phyloP scores from a whole-genome alignment of 2,113 vertebrate species.

The Glaucomys volans region DNA sequence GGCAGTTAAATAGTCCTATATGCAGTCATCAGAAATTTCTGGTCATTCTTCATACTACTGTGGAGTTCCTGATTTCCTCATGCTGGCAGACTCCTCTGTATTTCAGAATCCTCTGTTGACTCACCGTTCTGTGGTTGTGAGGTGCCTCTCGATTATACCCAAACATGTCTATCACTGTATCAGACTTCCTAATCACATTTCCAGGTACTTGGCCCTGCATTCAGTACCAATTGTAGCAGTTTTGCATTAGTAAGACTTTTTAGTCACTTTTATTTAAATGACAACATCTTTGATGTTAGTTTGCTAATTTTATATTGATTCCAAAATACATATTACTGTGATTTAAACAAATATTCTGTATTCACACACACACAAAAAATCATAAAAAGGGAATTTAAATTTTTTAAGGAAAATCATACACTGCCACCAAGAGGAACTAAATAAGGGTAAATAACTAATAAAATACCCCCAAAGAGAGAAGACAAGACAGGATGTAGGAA shows the following conservation, averaged over 20 bases:
- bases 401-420: not conserved
- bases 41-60: not conserved
- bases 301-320: not conserved
- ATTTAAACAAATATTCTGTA: not conserved
- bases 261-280: constrained; percentile 66
- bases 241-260: constrained; percentile 62
- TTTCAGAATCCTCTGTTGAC: not conserved
- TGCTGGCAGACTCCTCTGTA: not conserved
- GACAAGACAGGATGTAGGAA: not conserved
- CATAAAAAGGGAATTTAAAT: constrained; percentile 25
- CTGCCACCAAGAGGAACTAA: not conserved
- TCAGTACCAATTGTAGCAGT: constrained; percentile 42
- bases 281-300: not conserved
- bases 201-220: accelerated
- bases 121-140: not conserved
- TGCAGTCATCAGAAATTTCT: not conserved
- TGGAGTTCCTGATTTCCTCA: not conserved
- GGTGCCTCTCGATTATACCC: not conserved
- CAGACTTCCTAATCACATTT: constrained; percentile 20
- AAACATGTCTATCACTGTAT: constrained; percentile 7
- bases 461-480: not conserved
- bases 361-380: not conserved
- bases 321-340: not conserved
- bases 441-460: not conserved
- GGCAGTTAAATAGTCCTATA: not conserved